phyloP scores from a whole-genome alignment of 2,888 invertebrate genomes.

The Chironomus tentans region DNA sequence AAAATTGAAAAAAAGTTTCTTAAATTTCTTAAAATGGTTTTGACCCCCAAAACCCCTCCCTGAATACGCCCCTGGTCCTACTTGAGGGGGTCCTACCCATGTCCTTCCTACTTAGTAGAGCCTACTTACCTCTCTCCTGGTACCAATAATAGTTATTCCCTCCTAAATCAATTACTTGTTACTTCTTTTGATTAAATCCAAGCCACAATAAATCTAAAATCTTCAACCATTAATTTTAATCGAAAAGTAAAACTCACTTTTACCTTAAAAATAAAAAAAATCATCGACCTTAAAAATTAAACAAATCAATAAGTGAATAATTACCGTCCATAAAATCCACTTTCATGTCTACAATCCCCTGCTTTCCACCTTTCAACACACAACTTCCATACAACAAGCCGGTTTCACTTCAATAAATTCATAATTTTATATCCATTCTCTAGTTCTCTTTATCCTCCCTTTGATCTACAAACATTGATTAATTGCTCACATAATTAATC shows the following conservation, averaged over 20 bases:
- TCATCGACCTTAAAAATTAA: not conserved
- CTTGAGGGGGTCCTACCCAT: too few species aligned
- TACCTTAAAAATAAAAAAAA: not conserved
- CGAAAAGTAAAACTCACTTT: too few species aligned
- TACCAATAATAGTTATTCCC: not conserved
- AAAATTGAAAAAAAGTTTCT: too few species aligned
- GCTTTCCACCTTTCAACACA: not conserved
- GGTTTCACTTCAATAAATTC: not conserved
- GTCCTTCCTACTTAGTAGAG: too few species aligned
- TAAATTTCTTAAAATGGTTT: too few species aligned
- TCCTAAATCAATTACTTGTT: too few species aligned
- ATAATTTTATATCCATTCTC: not conserved
- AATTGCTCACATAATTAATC: constrained; percentile 16
- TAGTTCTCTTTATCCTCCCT: not conserved
- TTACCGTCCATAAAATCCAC: not conserved
- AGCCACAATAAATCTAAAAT: too few species aligned
- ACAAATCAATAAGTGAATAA: not conserved
- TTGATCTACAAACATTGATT: constrained; percentile 1
- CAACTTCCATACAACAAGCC: not conserved
- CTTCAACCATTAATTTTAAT: too few species aligned
- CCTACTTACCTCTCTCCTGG: too few species aligned
- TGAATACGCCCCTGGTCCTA: too few species aligned
- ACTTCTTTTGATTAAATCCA: too few species aligned
- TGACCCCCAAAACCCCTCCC: too few species aligned
- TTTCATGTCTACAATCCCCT: not conserved